Percentiles rank a stretch among this genome's conserved stretches.
Conservation (phyloP, 2,113 vertebrate species). For the Sakesphorus luctuosus region DNA sequence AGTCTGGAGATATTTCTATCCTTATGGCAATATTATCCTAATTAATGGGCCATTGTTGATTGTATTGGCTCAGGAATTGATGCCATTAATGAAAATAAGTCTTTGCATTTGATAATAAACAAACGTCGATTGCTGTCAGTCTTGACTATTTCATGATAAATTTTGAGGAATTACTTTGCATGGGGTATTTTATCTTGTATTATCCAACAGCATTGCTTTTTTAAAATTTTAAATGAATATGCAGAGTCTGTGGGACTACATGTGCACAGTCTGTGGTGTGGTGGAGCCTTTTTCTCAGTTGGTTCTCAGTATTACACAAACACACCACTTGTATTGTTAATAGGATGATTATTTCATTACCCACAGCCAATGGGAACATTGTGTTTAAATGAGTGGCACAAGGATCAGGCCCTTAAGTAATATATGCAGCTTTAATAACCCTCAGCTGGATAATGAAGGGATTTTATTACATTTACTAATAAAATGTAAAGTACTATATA, state of each 20-base stretch:
- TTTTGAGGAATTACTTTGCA: not conserved
- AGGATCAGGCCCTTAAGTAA: slow-evolving; percentile 28
- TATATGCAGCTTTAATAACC: not conserved
- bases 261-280: not conserved
- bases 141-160: not conserved
- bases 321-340: not conserved
- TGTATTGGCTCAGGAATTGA: not conserved
- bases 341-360: not conserved
- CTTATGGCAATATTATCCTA: slow-evolving; percentile 11
- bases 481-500: not conserved
- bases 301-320: not conserved
- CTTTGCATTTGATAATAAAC: slow-evolving; percentile 16
- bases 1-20: slow-evolving; percentile 35
- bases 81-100: slow-evolving; percentile 2
- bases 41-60: slow-evolving; percentile 16
- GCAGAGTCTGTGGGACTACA: not conserved
- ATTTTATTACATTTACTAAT: slow-evolving; percentile 30
- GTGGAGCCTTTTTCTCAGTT: not conserved
- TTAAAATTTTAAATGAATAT: not conserved
- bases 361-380: not conserved
- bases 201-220: not conserved
- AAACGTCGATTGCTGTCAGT: not conserved
- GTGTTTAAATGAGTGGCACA: not conserved
- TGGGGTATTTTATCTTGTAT: not conserved
- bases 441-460: slow-evolving; percentile 33